Percentiles rank a stretch among this genome's conserved stretches.
These are phyloP conservation scores for Drosophila anomalata DNA, from an alignment of 2,888 invertebrate species.

Conservation along the genomic window DNA sequence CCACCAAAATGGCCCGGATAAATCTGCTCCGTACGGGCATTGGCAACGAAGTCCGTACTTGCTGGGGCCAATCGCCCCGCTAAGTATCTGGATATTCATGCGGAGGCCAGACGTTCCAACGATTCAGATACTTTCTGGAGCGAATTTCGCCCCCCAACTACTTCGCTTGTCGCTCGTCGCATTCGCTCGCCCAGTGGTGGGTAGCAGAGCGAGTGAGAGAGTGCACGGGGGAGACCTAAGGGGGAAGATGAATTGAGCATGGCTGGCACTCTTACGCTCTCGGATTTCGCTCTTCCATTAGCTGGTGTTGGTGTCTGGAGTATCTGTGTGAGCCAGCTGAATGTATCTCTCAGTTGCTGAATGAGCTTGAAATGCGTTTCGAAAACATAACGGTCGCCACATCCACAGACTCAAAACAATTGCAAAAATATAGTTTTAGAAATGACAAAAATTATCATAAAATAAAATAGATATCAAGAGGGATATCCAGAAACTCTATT, in stretches of 20 bases:
- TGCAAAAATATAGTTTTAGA: neutral
- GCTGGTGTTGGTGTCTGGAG: slow-evolving; percentile 40
- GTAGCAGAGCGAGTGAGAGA: slow-evolving; percentile 34
- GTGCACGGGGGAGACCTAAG: neutral
- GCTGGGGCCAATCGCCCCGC: slow-evolving; percentile 69
- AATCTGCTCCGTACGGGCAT: slow-evolving; percentile 18
- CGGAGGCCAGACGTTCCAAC: slow-evolving; percentile 25
- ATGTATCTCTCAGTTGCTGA: slow-evolving; percentile 59
- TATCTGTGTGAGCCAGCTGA: slow-evolving; percentile 49
- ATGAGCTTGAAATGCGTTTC: slow-evolving; percentile 52
- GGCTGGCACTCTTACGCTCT: slow-evolving; percentile 18
- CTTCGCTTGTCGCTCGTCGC: slow-evolving; percentile 40
- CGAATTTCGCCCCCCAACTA: slow-evolving; percentile 54
- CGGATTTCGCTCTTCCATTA: slow-evolving; percentile 15
- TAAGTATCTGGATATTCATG: slow-evolving; percentile 65
- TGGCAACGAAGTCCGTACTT: slow-evolving; percentile 56
- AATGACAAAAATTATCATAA: neutral
- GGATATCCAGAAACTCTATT: neutral
- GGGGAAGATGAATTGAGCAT: slow-evolving; percentile 7
- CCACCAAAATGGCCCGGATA: slow-evolving; percentile 80
- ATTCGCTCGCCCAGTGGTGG: slow-evolving; percentile 63
- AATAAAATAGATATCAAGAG: neutral
- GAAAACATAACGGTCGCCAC: slow-evolving; percentile 60
- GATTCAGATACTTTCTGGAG: slow-evolving; percentile 71
- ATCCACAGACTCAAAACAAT: slow-evolving; percentile 4